Evolutionary conservation across 2,113 vertebrate genomes (phyloP), one percentile per base, ranked within the genome.

Genomic region (Amazona vittata): DNA sequence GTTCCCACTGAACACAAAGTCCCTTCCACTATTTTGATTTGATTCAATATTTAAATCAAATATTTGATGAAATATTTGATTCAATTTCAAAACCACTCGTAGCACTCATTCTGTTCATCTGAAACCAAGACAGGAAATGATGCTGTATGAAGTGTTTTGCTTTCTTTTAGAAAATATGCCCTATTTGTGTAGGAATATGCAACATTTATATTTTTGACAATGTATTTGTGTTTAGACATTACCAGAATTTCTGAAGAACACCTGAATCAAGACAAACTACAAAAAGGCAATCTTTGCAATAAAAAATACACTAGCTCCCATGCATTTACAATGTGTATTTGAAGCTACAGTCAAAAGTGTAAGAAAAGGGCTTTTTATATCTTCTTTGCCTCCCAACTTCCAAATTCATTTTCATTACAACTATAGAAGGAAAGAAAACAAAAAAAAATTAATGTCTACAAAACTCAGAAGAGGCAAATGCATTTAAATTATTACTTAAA

Each of bases 321-420:
- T 67, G 68, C 41, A 67, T 89, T 89, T 92, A 90, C 33, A 83
- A 75, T 14, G 31, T 62, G 37, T 44, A 60, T 39, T 92, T 2
- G 17, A 89, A 94, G 77, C 91, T 93, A 96, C 74, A 91, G 49
- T 35, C 65, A 96, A 84, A 93, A 86, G 22, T 31, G 9, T 71
- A 93, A 86, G 67, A 84, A 89, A 90, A 93, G 73, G 5, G 14
- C 74, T 92, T 92, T 96, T 96, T 84, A 5, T 31, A 68, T 95
- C 81, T 94, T 95, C 89, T 96, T 96, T 95, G 89, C 89, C 83
- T 93, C 91, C 62, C 95, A 95, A 94, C 73, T 95, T 96, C 90
- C 92, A 93, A 75, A 95, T 89, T 92, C 3, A 86, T 95, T 95
- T 95, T 90, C 90, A 94, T 92, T 94, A 93, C 86, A 94, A 96